A percentile compares a stretch with the other conserved stretches of the same genome.
Evolutionary conservation across 2,113 vertebrate species (phyloP).

Genomic region (Dolichotis patagonum): DNA sequence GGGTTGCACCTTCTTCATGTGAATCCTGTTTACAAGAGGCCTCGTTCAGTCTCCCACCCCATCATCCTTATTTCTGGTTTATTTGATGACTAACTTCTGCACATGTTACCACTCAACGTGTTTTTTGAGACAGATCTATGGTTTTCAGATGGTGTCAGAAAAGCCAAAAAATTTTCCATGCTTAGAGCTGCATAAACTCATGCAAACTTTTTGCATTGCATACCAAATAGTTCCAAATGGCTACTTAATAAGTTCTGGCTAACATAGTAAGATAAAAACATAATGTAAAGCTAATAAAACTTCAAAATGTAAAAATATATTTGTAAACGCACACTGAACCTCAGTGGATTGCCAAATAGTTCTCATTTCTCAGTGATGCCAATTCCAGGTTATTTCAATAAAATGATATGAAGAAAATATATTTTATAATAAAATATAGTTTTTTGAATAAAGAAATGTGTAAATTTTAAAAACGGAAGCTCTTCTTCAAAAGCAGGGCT

Average conservation of each 20-base stretch:
- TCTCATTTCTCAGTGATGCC: background rate
- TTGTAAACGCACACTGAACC: background rate
- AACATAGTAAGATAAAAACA: background rate
- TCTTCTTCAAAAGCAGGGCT: conserved; percentile 29
- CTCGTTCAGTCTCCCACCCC: background rate
- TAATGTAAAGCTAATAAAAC: background rate
- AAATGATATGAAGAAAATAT: background rate
- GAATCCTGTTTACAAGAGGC: background rate
- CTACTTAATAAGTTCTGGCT: background rate
- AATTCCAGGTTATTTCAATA: background rate
- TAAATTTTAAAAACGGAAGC: conserved; percentile 1
- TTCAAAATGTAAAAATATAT: background rate
- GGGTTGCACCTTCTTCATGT: background rate
- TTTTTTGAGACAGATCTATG: background rate
- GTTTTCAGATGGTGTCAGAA: background rate
- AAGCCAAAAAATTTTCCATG: background rate
- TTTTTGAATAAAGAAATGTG: background rate
- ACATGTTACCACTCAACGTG: background rate
- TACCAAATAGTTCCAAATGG: background rate
- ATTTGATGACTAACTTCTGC: background rate
- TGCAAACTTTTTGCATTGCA: background rate
- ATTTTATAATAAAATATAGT: background rate
- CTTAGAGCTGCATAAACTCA: background rate
- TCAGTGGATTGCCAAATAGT: background rate
- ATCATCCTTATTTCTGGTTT: background rate